These are phyloP conservation scores for Elmis aenea DNA, from an alignment of 2,888 invertebrate genomes.

Conservation along the genomic window DNA sequence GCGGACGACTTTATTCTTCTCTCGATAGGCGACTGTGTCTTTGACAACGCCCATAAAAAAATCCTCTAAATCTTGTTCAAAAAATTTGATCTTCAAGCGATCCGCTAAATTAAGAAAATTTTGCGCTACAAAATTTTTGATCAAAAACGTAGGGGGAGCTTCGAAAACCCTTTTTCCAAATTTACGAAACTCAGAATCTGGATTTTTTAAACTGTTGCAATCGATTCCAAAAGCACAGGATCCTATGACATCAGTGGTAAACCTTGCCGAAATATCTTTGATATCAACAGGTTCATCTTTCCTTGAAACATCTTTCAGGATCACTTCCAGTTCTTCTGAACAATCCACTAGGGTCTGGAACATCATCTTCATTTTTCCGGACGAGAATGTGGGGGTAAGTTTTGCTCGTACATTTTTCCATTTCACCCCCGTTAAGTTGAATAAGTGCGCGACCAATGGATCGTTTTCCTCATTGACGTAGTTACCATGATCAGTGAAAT, in stretches of 20 bases:
- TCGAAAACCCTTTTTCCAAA: constrained; percentile 18
- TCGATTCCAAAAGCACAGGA: constrained; percentile 55
- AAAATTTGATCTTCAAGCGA: constrained; percentile 22
- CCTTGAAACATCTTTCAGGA: constrained; percentile 21
- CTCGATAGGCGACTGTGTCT: constrained; percentile 29
- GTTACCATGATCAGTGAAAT: constrained; percentile 37
- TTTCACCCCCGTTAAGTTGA: constrained; percentile 34
- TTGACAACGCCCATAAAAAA: constrained; percentile 31
- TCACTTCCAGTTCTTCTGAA: constrained; percentile 29
- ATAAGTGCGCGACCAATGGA: constrained; percentile 33
- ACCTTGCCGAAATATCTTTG: constrained; percentile 45
- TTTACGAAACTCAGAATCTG: constrained; percentile 46
- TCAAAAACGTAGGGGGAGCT: constrained; percentile 43
- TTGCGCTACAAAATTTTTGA: constrained; percentile 26
- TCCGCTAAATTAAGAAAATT: neutral
- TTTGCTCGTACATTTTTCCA: constrained; percentile 45
- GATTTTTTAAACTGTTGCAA: constrained; percentile 50
- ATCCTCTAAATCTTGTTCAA: constrained; percentile 24
- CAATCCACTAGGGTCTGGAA: constrained; percentile 35
- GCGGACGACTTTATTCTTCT: constrained; percentile 25
- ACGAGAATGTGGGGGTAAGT: constrained; percentile 45
- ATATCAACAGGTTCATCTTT: constrained; percentile 39
- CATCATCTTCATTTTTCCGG: constrained; percentile 47
- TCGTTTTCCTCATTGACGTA: constrained; percentile 35
- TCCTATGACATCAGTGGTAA: constrained; percentile 51